Evolutionary conservation across 2,113 vertebrate genomes (phyloP), one percentile per base, ranked within the genome.

Genomic region (Gymnorhina tibicen): DNA sequence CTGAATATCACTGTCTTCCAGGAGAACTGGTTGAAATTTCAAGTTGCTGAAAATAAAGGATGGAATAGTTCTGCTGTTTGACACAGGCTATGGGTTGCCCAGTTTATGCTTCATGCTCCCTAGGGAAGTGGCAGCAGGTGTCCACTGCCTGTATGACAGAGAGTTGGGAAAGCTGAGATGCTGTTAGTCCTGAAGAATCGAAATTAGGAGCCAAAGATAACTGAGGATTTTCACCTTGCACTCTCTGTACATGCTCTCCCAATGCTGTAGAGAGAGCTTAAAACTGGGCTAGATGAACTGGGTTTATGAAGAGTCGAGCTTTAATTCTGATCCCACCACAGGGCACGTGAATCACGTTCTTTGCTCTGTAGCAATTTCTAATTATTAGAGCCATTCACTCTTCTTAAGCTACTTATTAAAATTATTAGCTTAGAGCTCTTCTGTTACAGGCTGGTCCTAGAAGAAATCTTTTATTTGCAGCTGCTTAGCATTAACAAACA

Each of bases 261-360:
- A 2, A 1, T 58, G 26, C 10, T 84, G 13, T 11, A 74, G 37
- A 44, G 37, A 77, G 21, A 78, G 6, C 6, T 66, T 59, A 63
- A 78, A 70, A 13, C 42, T 63, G 32, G 33, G 10, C 21, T 58
- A 42, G 55, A 28, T 78, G n/a, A 89, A 22, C 13, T 24, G 7
- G 19, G 14, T 16, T 92, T 92, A 44, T 42, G 8, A 27, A 67
- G 16, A 67, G 17, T 10, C 11, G 47, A 56, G 28, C 14, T 60
- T 82, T 60, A 42, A 58, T 10, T 24, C 32, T 58, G 23, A 91
- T 15, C 24, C 17, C 39, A 74, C n/a, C 55, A 88, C 14, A 67
- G 52, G 42, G 4, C 20, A 33, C 1, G 1, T 0, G 5, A 84
- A 30, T 27, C 30, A 22, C 0, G 0, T 55, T 85, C 52, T 85